Evolutionary conservation across 1,140 invertebrate genomes (phyloP), one percentile per base, ranked within the genome.

Genomic region (Heliconius eleuchia): DNA sequence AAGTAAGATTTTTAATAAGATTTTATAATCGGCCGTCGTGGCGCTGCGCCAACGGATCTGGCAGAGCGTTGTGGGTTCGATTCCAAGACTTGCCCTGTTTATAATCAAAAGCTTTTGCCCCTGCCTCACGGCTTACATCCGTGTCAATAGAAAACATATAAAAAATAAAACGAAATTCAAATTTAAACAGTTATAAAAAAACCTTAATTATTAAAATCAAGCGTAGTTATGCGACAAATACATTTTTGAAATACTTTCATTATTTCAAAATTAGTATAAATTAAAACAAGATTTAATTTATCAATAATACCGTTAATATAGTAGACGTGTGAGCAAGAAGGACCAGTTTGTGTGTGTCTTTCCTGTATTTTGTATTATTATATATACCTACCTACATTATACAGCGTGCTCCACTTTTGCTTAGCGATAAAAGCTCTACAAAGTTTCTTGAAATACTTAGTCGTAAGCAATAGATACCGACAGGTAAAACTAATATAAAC

Each of bases 331-430:
- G 30, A 74, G 57, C 50, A 52, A n/a, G 39, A 37, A 27, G 73
- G 73, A 78, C 77, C 77, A 78, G 77, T 79, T 70, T 74, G 37
- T 57, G 42, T 73, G 77, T 72, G 57, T 55, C 77, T 66, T 66
- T 39, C 73, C 60, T 66, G 60, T 66, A 57, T 52, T 52, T 52
- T 52, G 50, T 52, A 52, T 52, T 52, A 46, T 46, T 46, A 8
- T 55, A 55, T 55, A 57, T 57, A 57, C 57, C 60, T 66, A 57
- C 73, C 27, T 66, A n/a, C 27, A 30, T 30, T 30, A 30, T 30
- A 66, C 23, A 66, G 60, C 5, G 0, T 66, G 60, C 13, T 66
- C 60, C 60, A 66, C 60, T 66, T 66, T 30, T 66, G 27, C 23
- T 16, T 30, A 66, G 60, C 23, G 60, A 66, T 66, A 27, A 23